Base-by-base conservation (phyloP, 2,113 vertebrate species). In the Calypte anna region DNA sequence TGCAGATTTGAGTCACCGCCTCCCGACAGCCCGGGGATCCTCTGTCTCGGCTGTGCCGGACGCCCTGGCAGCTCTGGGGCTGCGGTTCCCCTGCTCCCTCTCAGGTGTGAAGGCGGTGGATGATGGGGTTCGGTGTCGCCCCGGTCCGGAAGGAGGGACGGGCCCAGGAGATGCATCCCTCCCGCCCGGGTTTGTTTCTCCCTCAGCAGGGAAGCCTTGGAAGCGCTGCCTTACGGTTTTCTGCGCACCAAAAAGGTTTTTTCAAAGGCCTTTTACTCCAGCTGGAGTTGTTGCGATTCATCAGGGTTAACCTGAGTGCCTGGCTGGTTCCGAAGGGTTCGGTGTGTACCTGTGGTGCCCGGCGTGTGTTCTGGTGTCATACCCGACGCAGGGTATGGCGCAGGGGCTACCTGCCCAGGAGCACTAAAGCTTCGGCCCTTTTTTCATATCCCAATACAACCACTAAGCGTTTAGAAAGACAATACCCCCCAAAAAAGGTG, bases 291-390 rank as follows among this genome's bases (percentile, higher is more conserved):
- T 3, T 44, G 50, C 24, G 62, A 8, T 13, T 23, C 3, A 0
- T 11, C 43, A 62, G 62, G 36, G 9, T 13, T 0, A 6, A 3
- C 2, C 14, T 0, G 3, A 0, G 18, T 0, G 44, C 4, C 3
- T 1, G 40, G 12, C 25, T 1, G 36, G 3, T 12, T 33, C 20
- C 4, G 4, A 12, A n/a, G 1, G 43, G 8, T 16, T 8, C 4
- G 3, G 12, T 2, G 6, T 30, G 8, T 7, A 1, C 2, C 3
- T 6, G n/a, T 2, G 19, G 55, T 40, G 11, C 40, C 40, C 11
- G 40, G 33, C n/a, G 10, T 2, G 11, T 9, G 43, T n/a, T 2
- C 28, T 8, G 63, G 3, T 36, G 31, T 5, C 68, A 2, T 28
- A 25, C 40, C 51, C 28, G 9, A 6, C 7, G 40, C 53, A 3